phyloP scores from a whole-genome alignment of 2,888 invertebrate species.

The Cheilosia vernalis region DNA sequence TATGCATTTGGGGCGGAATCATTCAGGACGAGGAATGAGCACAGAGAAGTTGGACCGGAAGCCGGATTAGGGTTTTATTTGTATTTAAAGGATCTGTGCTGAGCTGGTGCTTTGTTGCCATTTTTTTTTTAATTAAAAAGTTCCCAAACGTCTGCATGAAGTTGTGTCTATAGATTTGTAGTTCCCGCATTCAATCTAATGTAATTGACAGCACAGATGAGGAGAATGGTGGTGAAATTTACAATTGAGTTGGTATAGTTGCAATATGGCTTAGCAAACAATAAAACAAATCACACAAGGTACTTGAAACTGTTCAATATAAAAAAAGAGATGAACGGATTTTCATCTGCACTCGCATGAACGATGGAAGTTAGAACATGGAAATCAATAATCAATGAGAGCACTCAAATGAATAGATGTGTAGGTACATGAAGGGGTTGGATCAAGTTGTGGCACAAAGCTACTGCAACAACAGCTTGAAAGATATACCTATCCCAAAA shows the following conservation, averaged over 20 bases:
- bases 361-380: no score
- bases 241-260: background rate
- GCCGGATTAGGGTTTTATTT: slow-evolving; percentile 65
- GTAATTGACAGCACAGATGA: slow-evolving; percentile 42
- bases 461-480: no score
- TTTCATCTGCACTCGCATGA: no score
- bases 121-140: slow-evolving; percentile 74
- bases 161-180: background rate
- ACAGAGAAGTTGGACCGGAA: slow-evolving; percentile 35
- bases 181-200: slow-evolving; percentile 29
- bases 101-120: slow-evolving; percentile 49
- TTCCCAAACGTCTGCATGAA: slow-evolving; percentile 39
- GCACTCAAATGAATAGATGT: no score
- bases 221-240: no score
- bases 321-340: no score
- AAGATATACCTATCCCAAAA: no score
- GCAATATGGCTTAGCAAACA: slow-evolving; percentile 1
- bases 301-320: no score
- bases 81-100: slow-evolving; percentile 32
- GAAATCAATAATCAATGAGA: no score
- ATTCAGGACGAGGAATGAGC: slow-evolving; percentile 27
- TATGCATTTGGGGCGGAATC: slow-evolving; percentile 41
- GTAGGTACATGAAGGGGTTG: no score
- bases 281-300: background rate
- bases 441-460: no score